Conservation (phyloP, 2,113 vertebrate genomes). For the Cathartes aura region DNA sequence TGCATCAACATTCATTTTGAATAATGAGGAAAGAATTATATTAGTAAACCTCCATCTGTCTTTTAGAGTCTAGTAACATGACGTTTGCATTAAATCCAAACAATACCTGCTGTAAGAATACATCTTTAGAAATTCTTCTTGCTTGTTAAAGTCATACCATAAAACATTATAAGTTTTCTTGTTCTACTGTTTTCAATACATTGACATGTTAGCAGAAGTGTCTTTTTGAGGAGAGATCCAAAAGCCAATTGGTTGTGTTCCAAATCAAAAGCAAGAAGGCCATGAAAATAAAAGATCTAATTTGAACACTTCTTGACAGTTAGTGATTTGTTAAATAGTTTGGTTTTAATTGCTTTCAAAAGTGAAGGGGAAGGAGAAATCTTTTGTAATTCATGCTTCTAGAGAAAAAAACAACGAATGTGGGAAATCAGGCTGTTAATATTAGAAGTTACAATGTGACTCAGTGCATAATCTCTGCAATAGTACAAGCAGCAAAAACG, state of each 20-base stretch:
- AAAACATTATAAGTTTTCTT: neutral
- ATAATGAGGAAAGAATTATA: slow-evolving; percentile 15
- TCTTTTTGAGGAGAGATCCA: neutral
- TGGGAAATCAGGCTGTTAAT: slow-evolving; percentile 39
- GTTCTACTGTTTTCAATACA: neutral
- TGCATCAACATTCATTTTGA: slow-evolving; percentile 6
- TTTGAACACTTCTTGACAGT: slow-evolving; percentile 21
- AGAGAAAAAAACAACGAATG: neutral
- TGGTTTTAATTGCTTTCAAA: slow-evolving; percentile 28
- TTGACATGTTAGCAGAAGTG: neutral
- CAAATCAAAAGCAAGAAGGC: neutral
- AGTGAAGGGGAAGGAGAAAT: slow-evolving; percentile 4
- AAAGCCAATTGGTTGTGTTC: neutral
- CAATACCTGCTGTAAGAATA: neutral
- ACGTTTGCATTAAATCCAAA: neutral
- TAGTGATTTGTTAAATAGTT: slow-evolving; percentile 31
- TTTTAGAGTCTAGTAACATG: neutral
- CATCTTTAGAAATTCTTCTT: neutral
- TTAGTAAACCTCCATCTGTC: neutral
- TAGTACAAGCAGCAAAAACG: neutral
- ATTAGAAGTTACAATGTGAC: slow-evolving; percentile 37
- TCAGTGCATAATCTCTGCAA: slow-evolving; percentile 9
- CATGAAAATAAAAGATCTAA: slow-evolving; percentile 13
- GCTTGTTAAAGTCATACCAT: neutral
- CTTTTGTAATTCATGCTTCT: slow-evolving; percentile 17